Conservation (phyloP, 2,797 vertebrate species). For the Aulostomus chinensis region DNA sequence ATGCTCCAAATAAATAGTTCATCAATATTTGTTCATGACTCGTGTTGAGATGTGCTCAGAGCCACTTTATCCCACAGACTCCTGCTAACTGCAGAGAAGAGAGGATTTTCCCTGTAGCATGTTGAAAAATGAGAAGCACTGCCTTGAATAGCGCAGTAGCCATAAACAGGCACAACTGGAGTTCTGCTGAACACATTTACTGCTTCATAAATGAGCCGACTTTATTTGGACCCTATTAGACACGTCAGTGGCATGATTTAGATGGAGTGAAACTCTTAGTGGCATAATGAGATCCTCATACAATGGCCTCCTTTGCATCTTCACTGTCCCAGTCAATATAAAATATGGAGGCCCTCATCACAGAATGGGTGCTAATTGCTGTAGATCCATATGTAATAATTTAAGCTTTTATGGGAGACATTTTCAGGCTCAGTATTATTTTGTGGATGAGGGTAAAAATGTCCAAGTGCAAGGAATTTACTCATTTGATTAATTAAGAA, state of each 20-base stretch:
- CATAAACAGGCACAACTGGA: slow-evolving; percentile 51
- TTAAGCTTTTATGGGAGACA: slow-evolving; percentile 38
- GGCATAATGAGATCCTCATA: slow-evolving; percentile 56
- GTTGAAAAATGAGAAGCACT: slow-evolving; percentile 58
- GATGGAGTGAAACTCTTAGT: slow-evolving; percentile 48
- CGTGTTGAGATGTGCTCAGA: slow-evolving; percentile 37
- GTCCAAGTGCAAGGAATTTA: slow-evolving; percentile 30
- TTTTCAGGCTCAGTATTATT: slow-evolving; percentile 38
- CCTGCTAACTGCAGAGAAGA: slow-evolving; percentile 15
- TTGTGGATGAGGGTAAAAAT: slow-evolving; percentile 29
- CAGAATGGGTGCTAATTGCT: slow-evolving; percentile 53
- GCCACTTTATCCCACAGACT: slow-evolving; percentile 25
- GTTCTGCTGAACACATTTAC: slow-evolving; percentile 62
- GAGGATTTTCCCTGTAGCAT: slow-evolving; percentile 40
- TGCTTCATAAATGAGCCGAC: slow-evolving; percentile 65
- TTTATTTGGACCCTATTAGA: slow-evolving; percentile 70
- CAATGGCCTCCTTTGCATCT: slow-evolving; percentile 61
- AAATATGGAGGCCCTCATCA: slow-evolving; percentile 50
- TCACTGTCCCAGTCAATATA: slow-evolving; percentile 25
- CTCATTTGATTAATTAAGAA: slow-evolving; percentile 22
- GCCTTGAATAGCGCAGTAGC: slow-evolving; percentile 37
- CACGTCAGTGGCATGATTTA: slow-evolving; percentile 55
- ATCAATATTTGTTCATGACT: slow-evolving; percentile 40
- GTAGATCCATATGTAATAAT: slow-evolving; percentile 44
- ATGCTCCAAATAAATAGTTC: slow-evolving; percentile 64